phyloP scores from a whole-genome alignment of 2,113 vertebrate species.

The Greenwoodochromis staneri region DNA sequence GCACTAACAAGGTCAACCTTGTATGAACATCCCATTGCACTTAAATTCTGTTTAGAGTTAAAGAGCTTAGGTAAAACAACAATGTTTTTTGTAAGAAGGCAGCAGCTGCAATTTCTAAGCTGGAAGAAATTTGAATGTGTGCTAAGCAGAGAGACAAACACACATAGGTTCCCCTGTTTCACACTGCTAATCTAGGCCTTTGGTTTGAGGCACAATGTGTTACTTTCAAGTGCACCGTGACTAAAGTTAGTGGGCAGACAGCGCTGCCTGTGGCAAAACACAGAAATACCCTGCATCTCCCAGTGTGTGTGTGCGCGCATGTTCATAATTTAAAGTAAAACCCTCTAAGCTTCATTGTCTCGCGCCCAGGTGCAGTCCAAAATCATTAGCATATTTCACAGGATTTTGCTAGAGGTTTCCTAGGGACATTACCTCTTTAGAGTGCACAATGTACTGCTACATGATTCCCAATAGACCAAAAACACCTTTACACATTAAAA shows the following conservation, averaged over 20 bases:
- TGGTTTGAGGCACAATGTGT: slow-evolving; percentile 54
- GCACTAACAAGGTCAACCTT: background rate
- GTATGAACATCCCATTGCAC: background rate
- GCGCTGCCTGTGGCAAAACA: slow-evolving; percentile 25
- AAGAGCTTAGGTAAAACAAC: background rate
- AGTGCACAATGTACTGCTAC: background rate
- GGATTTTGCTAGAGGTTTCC: background rate
- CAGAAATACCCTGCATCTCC: slow-evolving; percentile 25
- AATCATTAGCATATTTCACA: slow-evolving; percentile 32
- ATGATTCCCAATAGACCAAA: background rate
- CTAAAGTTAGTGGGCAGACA: slow-evolving; percentile 60
- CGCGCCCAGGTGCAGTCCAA: slow-evolving; percentile 16
- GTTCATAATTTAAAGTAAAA: slow-evolving; percentile 35
- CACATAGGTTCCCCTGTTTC: slow-evolving; percentile 5
- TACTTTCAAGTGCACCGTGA: slow-evolving; percentile 56
- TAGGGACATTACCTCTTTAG: background rate
- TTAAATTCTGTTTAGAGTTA: background rate
- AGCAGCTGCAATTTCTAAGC: background rate
- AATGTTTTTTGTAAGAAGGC: background rate
- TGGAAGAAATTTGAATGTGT: background rate
- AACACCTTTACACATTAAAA: background rate
- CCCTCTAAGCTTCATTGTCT: slow-evolving; percentile 38
- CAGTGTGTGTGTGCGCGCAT: background rate
- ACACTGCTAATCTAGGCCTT: slow-evolving; percentile 43
- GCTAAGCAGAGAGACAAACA: slow-evolving; percentile 4